These are phyloP conservation scores for Euzetes globulus DNA, from an alignment of 2,888 invertebrate species.

Conservation along the genomic window DNA sequence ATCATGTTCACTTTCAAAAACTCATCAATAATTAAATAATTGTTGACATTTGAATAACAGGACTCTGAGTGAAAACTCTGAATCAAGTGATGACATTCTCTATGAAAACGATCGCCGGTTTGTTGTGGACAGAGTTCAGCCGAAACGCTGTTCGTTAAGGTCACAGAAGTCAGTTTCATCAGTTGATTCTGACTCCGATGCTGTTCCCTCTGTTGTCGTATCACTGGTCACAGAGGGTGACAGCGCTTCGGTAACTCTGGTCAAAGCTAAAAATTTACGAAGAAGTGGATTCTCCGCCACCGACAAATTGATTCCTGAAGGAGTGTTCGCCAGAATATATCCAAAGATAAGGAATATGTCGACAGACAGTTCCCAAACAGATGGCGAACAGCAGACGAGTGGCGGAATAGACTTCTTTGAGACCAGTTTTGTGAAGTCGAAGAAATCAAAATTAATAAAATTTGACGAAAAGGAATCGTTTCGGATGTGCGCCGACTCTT, in stretches of 20 bases:
- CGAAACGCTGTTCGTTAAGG: neutral
- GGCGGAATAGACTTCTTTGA: neutral
- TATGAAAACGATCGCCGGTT: neutral
- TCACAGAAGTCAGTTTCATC: neutral
- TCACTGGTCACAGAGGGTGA: neutral
- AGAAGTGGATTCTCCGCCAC: neutral
- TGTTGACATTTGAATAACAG: neutral
- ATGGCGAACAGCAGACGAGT: neutral
- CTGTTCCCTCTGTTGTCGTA: neutral
- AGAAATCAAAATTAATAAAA: neutral
- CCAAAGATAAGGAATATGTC: neutral
- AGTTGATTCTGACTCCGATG: neutral
- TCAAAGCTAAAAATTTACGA: neutral
- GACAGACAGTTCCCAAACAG: neutral
- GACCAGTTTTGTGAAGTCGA: neutral
- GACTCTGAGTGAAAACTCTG: neutral
- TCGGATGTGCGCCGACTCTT: neutral
- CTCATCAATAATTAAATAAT: too few relatives aligned
- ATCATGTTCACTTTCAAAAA: too few relatives aligned
- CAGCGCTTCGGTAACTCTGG: neutral
- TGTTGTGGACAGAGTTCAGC: conserved; percentile 12
- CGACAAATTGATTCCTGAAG: conserved; percentile 2
- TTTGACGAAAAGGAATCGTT: neutral
- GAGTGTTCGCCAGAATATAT: conserved; percentile 12
- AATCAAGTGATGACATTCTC: neutral